Evolutionary conservation across 2,113 vertebrate species (phyloP).

Genomic region (Salvelinus alpinus): DNA sequence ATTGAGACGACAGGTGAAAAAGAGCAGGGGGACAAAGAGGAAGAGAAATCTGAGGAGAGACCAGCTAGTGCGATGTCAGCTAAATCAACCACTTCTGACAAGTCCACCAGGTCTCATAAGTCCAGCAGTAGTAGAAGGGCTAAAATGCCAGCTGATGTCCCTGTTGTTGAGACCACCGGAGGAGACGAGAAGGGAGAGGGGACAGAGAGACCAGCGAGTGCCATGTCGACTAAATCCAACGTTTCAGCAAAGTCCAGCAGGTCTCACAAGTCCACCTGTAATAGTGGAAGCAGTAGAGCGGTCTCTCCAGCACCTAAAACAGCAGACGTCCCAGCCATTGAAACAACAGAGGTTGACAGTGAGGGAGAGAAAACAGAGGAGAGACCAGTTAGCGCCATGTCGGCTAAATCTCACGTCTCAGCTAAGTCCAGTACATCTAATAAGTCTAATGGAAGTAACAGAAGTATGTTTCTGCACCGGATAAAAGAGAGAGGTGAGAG

Average conservation of each 20-base stretch:
- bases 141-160: not conserved
- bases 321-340: slow-evolving; percentile 22
- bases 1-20: slow-evolving; percentile 34
- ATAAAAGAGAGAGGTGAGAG: slow-evolving; percentile 12
- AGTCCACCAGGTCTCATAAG: slow-evolving; percentile 17
- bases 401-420: slow-evolving; percentile 16
- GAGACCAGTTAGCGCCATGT: slow-evolving; percentile 23
- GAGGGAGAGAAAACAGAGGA: slow-evolving; percentile 2
- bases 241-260: slow-evolving; percentile 3
- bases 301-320: slow-evolving; percentile 16
- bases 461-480: not conserved
- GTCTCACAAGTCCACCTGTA: slow-evolving; percentile 1
- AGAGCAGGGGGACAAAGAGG: slow-evolving; percentile 26
- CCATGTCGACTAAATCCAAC: slow-evolving; percentile 17
- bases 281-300: not conserved
- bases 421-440: slow-evolving; percentile 6
- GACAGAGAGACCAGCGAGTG: slow-evolving; percentile 16
- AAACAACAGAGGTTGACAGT: slow-evolving; percentile 10
- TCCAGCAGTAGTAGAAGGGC: slow-evolving; percentile 12
- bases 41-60: slow-evolving; percentile 27
- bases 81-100: slow-evolving; percentile 53
- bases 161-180: slow-evolving; percentile 29
- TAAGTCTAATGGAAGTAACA: slow-evolving; percentile 16
- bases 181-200: not conserved
- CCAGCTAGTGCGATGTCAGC: slow-evolving; percentile 43